A percentile compares a stretch with the other conserved stretches of the same genome.
Evolutionary conservation across 2,113 vertebrate species (phyloP).

Genomic region (Todiramphus chloris): DNA sequence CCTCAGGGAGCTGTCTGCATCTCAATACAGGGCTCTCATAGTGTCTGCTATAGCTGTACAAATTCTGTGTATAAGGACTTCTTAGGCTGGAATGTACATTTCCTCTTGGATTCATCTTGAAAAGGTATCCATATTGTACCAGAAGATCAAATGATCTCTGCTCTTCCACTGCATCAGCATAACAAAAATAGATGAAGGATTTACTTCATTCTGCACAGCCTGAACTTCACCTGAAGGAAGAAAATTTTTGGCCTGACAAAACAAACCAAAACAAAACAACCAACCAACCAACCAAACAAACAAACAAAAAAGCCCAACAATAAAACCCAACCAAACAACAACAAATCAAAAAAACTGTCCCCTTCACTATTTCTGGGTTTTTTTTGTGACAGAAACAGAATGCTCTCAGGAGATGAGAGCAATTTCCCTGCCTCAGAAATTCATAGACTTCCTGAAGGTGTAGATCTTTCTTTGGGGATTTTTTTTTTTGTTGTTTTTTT

Average conservation of each 20-base stretch:
- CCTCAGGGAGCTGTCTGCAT: background rate
- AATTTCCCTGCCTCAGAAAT: background rate
- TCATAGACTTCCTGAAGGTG: background rate
- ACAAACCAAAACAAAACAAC: no score
- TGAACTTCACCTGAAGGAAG: background rate
- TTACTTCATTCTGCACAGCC: background rate
- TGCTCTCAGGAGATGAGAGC: background rate
- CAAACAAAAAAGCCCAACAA: no score
- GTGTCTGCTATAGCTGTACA: accelerated
- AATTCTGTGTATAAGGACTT: background rate
- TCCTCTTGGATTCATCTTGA: background rate
- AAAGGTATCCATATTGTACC: background rate
- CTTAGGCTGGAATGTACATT: background rate
- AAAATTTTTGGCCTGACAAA: background rate
- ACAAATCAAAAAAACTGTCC: background rate
- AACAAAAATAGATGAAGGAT: background rate
- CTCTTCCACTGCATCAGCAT: background rate
- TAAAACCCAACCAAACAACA: background rate
- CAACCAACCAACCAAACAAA: no score
- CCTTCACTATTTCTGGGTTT: background rate
- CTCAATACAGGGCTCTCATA: background rate
- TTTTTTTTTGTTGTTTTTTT: background rate
- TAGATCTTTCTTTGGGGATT: background rate
- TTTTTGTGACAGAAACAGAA: background rate
- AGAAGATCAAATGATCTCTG: background rate